Evolutionary conservation across 2,888 invertebrate species (phyloP).

Genomic region (Aleiodes leptofemur): DNA sequence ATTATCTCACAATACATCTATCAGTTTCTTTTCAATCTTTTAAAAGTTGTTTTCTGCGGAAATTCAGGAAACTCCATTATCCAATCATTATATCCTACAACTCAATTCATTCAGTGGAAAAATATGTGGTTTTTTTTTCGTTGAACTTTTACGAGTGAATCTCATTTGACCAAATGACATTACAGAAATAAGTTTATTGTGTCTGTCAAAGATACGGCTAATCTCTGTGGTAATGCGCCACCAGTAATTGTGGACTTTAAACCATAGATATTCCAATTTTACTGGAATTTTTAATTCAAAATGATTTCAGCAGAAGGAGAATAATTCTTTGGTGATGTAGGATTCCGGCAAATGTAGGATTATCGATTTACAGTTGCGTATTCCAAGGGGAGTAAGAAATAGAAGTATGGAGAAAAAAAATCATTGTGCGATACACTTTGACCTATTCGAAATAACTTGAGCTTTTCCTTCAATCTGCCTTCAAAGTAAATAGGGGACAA

Average conservation of each 20-base stretch:
- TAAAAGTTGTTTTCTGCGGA: neutral
- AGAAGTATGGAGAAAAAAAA: neutral
- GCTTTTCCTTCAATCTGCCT: neutral
- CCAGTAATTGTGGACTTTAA: conserved; percentile 30
- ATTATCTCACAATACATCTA: conserved; percentile 29
- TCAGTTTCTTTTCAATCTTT: neutral
- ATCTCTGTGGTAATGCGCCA: neutral
- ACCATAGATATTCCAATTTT: conserved; percentile 28
- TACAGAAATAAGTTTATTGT: conserved; percentile 23
- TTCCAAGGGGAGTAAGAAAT: neutral
- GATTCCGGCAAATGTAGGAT: no score
- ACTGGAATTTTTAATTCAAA: neutral
- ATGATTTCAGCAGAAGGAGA: conserved; percentile 3
- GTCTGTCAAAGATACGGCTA: conserved; percentile 32
- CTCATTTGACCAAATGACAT: neutral
- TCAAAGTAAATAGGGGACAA: conserved; percentile 7
- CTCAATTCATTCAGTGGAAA: no score
- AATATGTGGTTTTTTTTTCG: no score
- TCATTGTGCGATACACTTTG: conserved; percentile 12
- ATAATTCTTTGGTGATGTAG: neutral
- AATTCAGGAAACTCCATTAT: neutral
- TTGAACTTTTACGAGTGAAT: no score
- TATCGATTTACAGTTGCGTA: neutral
- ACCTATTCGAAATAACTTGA: conserved; percentile 23
- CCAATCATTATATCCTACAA: no score